A percentile compares a stretch with the other conserved stretches of the same genome.
These are phyloP conservation scores for Prenolepis imparis DNA, from an alignment of 2,888 invertebrate species.

Conservation along the genomic window DNA sequence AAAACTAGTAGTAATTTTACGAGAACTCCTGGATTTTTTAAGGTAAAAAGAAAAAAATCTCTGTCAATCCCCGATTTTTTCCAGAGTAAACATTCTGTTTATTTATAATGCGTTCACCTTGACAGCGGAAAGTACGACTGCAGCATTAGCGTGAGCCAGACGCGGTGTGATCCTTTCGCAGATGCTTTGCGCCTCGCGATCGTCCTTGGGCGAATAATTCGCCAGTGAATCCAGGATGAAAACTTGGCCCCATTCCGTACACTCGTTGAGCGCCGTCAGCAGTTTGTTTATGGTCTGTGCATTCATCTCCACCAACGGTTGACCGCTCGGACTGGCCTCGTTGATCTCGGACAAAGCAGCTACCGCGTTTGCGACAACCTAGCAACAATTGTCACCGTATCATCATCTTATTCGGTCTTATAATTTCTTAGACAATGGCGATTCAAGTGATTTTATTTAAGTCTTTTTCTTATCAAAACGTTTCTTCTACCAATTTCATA, in stretches of 20 bases:
- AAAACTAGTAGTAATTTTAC: not conserved
- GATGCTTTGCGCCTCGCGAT: slow-evolving; percentile 99
- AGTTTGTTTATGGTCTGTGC: slow-evolving; percentile 99
- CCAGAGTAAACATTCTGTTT: not conserved
- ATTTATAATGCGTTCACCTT: slow-evolving; percentile 89
- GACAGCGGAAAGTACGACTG: slow-evolving; percentile 99
- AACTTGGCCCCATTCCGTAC: slow-evolving; percentile 99
- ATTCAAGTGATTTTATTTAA: not conserved
- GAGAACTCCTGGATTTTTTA: too few species aligned
- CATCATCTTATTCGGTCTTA: not conserved
- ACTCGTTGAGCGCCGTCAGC: slow-evolving; percentile 98
- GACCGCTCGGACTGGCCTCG: slow-evolving; percentile 98
- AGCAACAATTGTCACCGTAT: slow-evolving; percentile 22
- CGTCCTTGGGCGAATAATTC: slow-evolving; percentile 98
- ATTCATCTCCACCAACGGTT: slow-evolving; percentile 98
- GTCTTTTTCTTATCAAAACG: not conserved
- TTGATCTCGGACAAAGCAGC: slow-evolving; percentile 99
- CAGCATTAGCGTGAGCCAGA: slow-evolving; percentile 99
- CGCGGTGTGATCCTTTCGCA: slow-evolving; percentile 99
- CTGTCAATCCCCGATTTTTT: too few species aligned
- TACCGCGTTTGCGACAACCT: slow-evolving; percentile 99
- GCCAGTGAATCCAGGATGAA: slow-evolving; percentile 99
- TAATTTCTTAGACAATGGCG: not conserved
- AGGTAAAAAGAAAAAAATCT: too few species aligned
- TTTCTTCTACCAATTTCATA: not conserved